phyloP scores from a whole-genome alignment of 1,140 invertebrate species.

The Lepidurus apus region DNA sequence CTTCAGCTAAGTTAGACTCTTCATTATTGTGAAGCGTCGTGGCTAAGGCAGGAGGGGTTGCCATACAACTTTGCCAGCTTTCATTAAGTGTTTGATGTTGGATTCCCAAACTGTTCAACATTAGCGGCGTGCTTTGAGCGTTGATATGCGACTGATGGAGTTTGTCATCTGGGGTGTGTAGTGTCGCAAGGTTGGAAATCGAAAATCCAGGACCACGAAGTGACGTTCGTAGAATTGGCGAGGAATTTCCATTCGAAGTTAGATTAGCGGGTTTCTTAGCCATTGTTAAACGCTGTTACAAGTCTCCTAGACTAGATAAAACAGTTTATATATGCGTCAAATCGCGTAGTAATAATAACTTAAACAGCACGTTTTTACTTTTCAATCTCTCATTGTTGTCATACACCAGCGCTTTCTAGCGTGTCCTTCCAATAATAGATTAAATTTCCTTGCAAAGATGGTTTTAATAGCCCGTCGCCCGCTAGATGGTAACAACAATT shows the following conservation, averaged over 20 bases:
- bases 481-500: too few species aligned
- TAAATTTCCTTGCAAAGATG: too few species aligned
- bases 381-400: too few species aligned
- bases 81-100: background rate
- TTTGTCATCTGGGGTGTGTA: background rate
- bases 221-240: background rate
- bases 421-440: too few species aligned
- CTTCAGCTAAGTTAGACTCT: background rate
- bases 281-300: too few species aligned
- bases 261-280: too few species aligned
- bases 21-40: background rate
- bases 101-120: background rate
- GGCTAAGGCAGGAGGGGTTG: background rate
- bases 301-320: too few species aligned
- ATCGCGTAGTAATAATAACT: too few species aligned
- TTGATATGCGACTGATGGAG: background rate
- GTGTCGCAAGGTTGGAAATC: background rate
- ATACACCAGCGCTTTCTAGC: too few species aligned
- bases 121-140: background rate
- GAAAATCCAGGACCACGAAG: background rate
- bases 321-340: too few species aligned
- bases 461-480: too few species aligned
- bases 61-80: constrained; percentile 1
- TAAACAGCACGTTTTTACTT: too few species aligned
- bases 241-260: background rate